These are phyloP conservation scores for Agonopterix alstromeriana DNA, from an alignment of 2,888 invertebrate species.

Conservation along the genomic window DNA sequence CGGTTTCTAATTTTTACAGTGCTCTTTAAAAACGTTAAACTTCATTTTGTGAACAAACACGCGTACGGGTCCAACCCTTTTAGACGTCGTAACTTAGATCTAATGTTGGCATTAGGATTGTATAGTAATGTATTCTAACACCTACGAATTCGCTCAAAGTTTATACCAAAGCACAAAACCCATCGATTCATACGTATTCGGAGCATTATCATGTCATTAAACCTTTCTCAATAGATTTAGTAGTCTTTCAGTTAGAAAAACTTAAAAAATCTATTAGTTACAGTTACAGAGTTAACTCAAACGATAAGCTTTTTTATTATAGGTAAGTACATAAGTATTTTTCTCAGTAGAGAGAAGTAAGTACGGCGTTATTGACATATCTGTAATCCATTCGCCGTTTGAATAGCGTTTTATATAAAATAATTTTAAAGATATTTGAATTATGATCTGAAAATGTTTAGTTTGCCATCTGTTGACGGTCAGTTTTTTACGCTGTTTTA, in stretches of 20 bases:
- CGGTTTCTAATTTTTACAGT: slow-evolving; percentile 52
- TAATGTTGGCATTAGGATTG: slow-evolving; percentile 70
- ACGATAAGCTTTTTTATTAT: slow-evolving; percentile 28
- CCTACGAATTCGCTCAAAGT: slow-evolving; percentile 72
- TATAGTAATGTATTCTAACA: slow-evolving; percentile 55
- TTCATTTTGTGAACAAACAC: slow-evolving; percentile 62
- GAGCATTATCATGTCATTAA: slow-evolving; percentile 62
- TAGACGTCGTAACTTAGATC: slow-evolving; percentile 70
- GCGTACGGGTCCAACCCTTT: slow-evolving; percentile 75
- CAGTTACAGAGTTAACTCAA: slow-evolving; percentile 30
- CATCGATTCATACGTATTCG: slow-evolving; percentile 70
- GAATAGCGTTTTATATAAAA: slow-evolving; percentile 32
- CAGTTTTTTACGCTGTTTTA: slow-evolving; percentile 1
- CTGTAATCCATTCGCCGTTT: slow-evolving; percentile 43
- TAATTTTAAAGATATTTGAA: slow-evolving; percentile 48
- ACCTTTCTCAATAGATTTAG: slow-evolving; percentile 64
- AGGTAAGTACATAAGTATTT: slow-evolving; percentile 17
- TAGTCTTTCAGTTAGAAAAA: slow-evolving; percentile 73
- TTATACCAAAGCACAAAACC: slow-evolving; percentile 77
- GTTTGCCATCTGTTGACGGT: slow-evolving; percentile 12
- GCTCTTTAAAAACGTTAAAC: slow-evolving; percentile 47
- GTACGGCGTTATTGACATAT: slow-evolving; percentile 31
- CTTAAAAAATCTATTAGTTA: slow-evolving; percentile 63
- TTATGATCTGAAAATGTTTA: slow-evolving; percentile 48
- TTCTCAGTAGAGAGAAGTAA: slow-evolving; percentile 18